These are phyloP conservation scores for Ctenosaura bakeri DNA, from an alignment of 2,797 vertebrate species.

Conservation along the genomic window DNA sequence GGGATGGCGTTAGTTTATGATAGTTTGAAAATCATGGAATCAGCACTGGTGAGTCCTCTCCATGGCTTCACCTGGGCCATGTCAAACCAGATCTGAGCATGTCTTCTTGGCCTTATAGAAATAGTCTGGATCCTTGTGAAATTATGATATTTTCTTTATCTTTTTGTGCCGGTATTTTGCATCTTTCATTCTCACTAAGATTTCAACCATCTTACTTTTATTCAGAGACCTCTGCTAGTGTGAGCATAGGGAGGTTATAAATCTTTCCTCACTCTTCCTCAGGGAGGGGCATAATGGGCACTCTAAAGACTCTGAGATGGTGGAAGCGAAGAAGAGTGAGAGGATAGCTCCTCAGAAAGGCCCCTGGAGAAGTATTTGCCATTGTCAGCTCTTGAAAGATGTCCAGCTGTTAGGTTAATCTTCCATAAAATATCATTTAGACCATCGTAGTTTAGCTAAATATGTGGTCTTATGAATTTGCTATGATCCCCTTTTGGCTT, in stretches of 20 bases:
- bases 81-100: background rate
- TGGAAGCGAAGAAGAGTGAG: conserved; percentile 36
- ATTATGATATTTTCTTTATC: background rate
- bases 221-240: conserved; percentile 12
- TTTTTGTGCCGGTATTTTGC: background rate
- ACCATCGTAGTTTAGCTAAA: conserved; percentile 58
- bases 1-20: no score
- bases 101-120: background rate
- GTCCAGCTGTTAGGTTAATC: conserved; percentile 55
- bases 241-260: conserved; percentile 10
- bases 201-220: conserved; percentile 12
- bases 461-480: conserved; percentile 47
- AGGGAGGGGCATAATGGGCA: conserved; percentile 5
- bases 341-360: conserved; percentile 26
- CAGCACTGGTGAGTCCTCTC: no score
- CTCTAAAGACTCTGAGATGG: conserved; percentile 16
- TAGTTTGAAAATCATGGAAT: background rate
- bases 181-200: conserved; percentile 12
- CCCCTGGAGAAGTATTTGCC: conserved; percentile 35
- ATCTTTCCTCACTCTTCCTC: conserved; percentile 20
- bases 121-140: background rate
- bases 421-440: conserved; percentile 61
- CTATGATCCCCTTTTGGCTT: conserved; percentile 53
- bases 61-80: no score
- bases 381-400: conserved; percentile 52